These are phyloP conservation scores for Ceyx margarethae DNA, from an alignment of 2,113 vertebrate species.

Conservation along the genomic window DNA sequence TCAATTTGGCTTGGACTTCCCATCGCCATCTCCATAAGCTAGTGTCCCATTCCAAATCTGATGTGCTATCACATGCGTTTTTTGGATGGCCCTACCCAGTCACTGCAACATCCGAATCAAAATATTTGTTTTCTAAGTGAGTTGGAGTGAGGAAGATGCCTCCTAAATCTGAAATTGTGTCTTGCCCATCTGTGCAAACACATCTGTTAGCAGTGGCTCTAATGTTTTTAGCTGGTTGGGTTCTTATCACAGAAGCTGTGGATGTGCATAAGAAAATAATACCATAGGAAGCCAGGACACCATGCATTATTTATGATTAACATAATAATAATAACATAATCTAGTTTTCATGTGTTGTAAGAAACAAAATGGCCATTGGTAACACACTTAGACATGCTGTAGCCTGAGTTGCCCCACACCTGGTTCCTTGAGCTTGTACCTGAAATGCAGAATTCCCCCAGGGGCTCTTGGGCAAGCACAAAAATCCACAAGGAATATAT, in stretches of 20 bases:
- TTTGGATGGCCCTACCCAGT: background rate
- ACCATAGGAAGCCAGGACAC: background rate
- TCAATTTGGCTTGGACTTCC: conserved; percentile 30
- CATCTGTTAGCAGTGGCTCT: background rate
- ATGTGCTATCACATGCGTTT: background rate
- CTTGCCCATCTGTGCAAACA: background rate
- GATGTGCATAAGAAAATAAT: background rate
- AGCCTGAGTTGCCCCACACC: background rate
- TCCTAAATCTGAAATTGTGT: background rate
- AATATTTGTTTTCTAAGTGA: background rate
- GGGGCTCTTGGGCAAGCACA: background rate
- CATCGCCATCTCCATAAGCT: background rate
- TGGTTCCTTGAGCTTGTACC: background rate
- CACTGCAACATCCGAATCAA: background rate
- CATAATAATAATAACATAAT: background rate
- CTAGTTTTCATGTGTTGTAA: background rate
- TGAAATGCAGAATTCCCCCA: background rate
- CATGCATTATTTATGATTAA: background rate
- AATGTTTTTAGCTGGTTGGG: background rate
- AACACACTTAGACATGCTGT: background rate
- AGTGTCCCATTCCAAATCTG: conserved; percentile 8
- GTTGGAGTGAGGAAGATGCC: background rate
- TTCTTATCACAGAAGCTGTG: background rate
- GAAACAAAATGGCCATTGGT: background rate
- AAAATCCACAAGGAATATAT: background rate